Base-by-base conservation (phyloP, 2,888 invertebrate genomes). In the Acronicta leporina region DNA sequence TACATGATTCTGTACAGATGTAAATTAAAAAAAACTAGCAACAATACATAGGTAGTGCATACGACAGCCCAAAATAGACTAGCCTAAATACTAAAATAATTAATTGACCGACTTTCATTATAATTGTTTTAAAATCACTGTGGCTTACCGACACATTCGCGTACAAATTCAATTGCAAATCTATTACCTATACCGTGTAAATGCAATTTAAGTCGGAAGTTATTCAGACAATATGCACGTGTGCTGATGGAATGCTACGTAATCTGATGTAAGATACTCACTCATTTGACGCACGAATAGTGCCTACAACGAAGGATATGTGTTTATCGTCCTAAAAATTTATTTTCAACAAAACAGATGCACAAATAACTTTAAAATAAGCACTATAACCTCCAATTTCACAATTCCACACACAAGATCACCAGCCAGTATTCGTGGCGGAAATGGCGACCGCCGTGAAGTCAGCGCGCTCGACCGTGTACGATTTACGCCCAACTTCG, bases 371-470 rank as follows among this genome's bases (percentile, higher is more conserved):
- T 81, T 75, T 80, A 79, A 84, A 88, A 86, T 87, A 82, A 83
- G 72, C 90, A 91, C 88, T 91, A 85, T 94, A 94, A 93, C 94
- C 93, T 93, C 88, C 77, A 91, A 89, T 87, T 83, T 78, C 83
- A 87, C 83, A 80, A 85, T 82, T 82, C 80, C 77, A 86, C 88
- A 89, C 87, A 89, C 89, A 87, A 86, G 85, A 84, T 82, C 79
- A 80, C 73, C 83, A 82, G 79, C 80, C 86, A 87, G 90, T 88
- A 82, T 89, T 92, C 94, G 94, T 94, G 94, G 94, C 94, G 92
- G 88, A 91, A 94, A 94, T 94, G 94, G 94, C 94, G 92, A 94
- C 94, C 87, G 81, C 67, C 66, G 57, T 85, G 91, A 94, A 92
- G 82, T 88, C 87, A 76, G 87, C 80, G 70, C 85, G 79, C 57